phyloP scores from a whole-genome alignment of 2,797 vertebrate species.

The Triplophysa yarkandensis region DNA sequence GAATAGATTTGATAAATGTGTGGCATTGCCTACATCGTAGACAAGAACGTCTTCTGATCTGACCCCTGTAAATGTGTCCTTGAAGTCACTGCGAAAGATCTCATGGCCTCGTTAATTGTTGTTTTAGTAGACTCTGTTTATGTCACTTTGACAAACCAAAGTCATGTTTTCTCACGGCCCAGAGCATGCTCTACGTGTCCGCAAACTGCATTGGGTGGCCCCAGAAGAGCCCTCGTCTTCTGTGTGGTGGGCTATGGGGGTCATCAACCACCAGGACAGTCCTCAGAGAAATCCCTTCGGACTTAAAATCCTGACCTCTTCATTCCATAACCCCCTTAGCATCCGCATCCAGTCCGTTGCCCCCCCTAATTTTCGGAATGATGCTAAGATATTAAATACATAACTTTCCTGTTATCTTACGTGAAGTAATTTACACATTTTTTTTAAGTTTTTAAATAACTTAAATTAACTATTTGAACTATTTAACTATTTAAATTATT shows the following conservation, averaged over 20 bases:
- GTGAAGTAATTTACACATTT: no score
- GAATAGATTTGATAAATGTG: background rate
- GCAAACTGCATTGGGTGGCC: constrained; percentile 61
- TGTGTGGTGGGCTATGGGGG: constrained; percentile 51
- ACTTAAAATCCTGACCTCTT: constrained; percentile 59
- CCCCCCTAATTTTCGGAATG: no score
- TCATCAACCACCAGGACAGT: constrained; percentile 53
- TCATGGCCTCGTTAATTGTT: constrained; percentile 13
- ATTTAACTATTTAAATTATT: no score
- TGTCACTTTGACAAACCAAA: constrained; percentile 5
- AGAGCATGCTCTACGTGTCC: constrained; percentile 68
- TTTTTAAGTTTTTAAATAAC: no score
- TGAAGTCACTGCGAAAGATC: background rate
- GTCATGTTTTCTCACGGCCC: constrained; percentile 74
- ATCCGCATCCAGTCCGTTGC: constrained; percentile 40
- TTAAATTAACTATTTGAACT: no score
- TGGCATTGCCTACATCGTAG: background rate
- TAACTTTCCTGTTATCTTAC: no score
- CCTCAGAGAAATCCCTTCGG: constrained; percentile 59
- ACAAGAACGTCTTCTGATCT: background rate
- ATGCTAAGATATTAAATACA: no score
- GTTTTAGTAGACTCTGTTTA: constrained; percentile 7
- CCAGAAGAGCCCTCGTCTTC: constrained; percentile 41
- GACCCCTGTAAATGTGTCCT: constrained; percentile 5
- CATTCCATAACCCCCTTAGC: constrained; percentile 60